Evolutionary conservation across 35 echinoderm and acorn worm species (phyloP), one percentile per base, ranked within the genome.

Genomic region (Apostichopus japonicus): DNA sequence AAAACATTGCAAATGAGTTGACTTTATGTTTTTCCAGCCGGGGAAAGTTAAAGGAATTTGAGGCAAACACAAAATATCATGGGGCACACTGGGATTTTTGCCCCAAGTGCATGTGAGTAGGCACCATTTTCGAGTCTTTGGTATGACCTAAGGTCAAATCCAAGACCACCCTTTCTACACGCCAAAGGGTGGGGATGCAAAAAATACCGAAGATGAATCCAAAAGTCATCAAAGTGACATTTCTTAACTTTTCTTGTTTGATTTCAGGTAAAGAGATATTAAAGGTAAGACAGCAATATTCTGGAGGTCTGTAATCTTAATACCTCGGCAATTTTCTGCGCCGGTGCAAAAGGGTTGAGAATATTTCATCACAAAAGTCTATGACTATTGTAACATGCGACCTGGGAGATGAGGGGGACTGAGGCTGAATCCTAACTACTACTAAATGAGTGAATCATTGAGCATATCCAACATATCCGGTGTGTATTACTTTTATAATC

Each of bases 391-490:
- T 81, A 93, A 87, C 72, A 79, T 61, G 6, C 84, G 92, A 25
- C 83, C 92, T 3, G 80, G 72, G 61, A 86, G 92, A 93, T 24
- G 92, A 87, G 81, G 92, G 13, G 92, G 80, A 55, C 8, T 14
- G 23, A 56, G 63, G 59, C 10, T 16, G 72, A 54, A 93, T 2
- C 54, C 75, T 17, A 70, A 23, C 8, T 93, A 88, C 13, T 1
- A 17, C 14, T 11, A 67, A 21, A 25, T 73, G 11, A 93, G 86
- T 87, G 61, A 73, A 19, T 56, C 5, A 24, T 19, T 93, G n/a
- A n/a, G 16, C 10, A 73, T 19, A 27, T 63, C 80, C 77, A 92
- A 27, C 15, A 33, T 55, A 82, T 92, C 51, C 53, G 58, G 55
- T 61, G 79, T 44, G 84, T 81, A 10, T 81, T n/a, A n/a, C n/a